These are phyloP conservation scores for Eunapius fragilis DNA, from an alignment of 37 sponge, comb jelly and placozoan genomes.

Conservation along the genomic window DNA sequence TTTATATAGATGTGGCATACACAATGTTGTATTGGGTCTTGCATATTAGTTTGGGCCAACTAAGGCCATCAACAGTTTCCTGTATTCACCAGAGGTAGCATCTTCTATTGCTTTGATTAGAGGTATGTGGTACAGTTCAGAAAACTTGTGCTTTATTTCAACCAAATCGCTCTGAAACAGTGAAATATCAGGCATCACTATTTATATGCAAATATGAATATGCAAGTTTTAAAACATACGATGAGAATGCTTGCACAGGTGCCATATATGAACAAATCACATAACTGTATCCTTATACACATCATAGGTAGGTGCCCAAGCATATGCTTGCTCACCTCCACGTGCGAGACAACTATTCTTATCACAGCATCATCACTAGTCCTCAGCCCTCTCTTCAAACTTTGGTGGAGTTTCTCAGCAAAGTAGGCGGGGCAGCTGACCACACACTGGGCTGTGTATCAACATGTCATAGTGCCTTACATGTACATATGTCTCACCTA, in stretches of 20 bases:
- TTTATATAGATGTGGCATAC: too few relatives aligned
- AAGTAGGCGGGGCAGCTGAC: constrained; percentile 83
- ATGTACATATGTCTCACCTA: too few relatives aligned
- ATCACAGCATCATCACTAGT: constrained; percentile 88
- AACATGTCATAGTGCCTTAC: background rate
- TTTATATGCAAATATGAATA: too few relatives aligned
- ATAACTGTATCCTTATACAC: background rate
- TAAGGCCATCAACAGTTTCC: constrained; percentile 5
- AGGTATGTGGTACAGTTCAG: constrained; percentile 77
- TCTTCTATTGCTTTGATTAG: constrained; percentile 83
- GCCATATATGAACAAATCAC: too few relatives aligned
- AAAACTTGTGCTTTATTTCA: constrained; percentile 85
- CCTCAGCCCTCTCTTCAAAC: constrained; percentile 93
- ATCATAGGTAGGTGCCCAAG: background rate
- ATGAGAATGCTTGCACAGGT: too few relatives aligned
- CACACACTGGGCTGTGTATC: constrained; percentile 72
- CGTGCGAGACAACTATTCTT: constrained; percentile 78
- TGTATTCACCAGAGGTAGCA: constrained; percentile 94
- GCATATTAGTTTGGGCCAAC: background rate
- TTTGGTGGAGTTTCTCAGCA: constrained; percentile 91
- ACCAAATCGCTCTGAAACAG: constrained; percentile 81
- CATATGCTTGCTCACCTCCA: constrained; percentile 56
- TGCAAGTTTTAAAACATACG: too few relatives aligned
- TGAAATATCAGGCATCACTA: background rate
- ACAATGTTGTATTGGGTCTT: too few relatives aligned